Conservation (phyloP, 2,888 invertebrate species). For the Sphinx pinastri region DNA sequence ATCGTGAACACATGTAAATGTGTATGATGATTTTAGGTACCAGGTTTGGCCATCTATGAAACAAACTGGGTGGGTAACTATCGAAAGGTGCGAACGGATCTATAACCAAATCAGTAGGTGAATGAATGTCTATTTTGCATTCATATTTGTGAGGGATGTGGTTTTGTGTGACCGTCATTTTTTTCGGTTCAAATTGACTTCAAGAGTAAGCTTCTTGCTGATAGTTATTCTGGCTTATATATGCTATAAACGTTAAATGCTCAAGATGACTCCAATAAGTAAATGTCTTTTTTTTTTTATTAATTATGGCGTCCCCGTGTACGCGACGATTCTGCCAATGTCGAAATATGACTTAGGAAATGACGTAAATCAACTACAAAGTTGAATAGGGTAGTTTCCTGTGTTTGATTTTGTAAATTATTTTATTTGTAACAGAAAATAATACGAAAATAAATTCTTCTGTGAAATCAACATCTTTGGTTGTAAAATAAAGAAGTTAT, state of each 20-base stretch:
- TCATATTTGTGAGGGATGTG: constrained; percentile 22
- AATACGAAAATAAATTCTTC: no score
- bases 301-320: no score
- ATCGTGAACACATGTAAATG: not conserved
- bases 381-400: no score
- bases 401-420: no score
- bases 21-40: constrained; percentile 32
- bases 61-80: constrained; percentile 31
- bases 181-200: constrained; percentile 5
- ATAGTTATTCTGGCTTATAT: not conserved
- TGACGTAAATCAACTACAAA: not conserved
- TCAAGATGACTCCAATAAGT: no score
- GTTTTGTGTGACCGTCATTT: constrained; percentile 26
- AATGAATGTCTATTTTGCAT: constrained; percentile 22
- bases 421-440: no score
- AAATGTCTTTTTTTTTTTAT: not conserved
- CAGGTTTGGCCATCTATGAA: constrained; percentile 35
- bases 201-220: constrained; percentile 21
- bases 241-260: not conserved
- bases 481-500: no score
- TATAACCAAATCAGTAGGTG: constrained; percentile 17
- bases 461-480: no score
- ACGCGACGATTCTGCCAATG: no score
- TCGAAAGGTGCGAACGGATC: constrained; percentile 27
- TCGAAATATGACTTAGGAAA: not conserved